phyloP scores from a whole-genome alignment of 2,797 vertebrate genomes.

The Hyperoplus immaculatus region DNA sequence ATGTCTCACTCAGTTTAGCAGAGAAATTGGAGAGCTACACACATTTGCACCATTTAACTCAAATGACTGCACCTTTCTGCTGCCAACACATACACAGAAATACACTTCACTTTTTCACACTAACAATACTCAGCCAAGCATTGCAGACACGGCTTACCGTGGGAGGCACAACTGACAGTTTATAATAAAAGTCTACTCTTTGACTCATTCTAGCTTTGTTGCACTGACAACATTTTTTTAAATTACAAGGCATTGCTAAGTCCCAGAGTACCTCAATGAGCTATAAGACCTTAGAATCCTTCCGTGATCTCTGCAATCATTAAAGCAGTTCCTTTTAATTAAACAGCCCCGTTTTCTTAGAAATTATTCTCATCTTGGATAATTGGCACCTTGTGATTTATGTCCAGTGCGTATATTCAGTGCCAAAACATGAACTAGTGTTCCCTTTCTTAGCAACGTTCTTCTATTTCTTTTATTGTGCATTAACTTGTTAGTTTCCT shows the following conservation, averaged over 20 bases:
- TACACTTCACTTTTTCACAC: conserved; percentile 9
- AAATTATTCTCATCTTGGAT: not conserved
- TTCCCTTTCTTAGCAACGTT: not conserved
- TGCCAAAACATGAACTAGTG: not conserved
- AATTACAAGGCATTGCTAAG: not conserved
- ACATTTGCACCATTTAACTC: conserved; percentile 54
- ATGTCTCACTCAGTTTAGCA: conserved; percentile 51
- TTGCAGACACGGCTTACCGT: conserved; percentile 2
- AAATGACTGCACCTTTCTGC: conserved; percentile 37
- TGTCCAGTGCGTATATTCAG: not conserved
- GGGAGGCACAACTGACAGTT: not conserved
- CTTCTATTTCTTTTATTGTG: not conserved
- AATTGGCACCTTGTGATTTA: not conserved
- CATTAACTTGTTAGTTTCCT: not conserved
- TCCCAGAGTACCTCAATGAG: not conserved
- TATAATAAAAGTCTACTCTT: not conserved
- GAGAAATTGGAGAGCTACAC: conserved; percentile 47
- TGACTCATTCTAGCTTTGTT: conserved; percentile 28
- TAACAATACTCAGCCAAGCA: conserved; percentile 14
- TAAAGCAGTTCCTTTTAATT: conserved; percentile 10
- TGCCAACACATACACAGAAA: conserved; percentile 6
- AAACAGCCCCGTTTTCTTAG: not conserved
- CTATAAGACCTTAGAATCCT: not conserved
- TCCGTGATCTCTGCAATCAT: conserved; percentile 14
- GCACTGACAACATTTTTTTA: conserved; percentile 22